These are phyloP conservation scores for Gallinago solitaria DNA, from an alignment of 2,797 vertebrate genomes.

Conservation along the genomic window DNA sequence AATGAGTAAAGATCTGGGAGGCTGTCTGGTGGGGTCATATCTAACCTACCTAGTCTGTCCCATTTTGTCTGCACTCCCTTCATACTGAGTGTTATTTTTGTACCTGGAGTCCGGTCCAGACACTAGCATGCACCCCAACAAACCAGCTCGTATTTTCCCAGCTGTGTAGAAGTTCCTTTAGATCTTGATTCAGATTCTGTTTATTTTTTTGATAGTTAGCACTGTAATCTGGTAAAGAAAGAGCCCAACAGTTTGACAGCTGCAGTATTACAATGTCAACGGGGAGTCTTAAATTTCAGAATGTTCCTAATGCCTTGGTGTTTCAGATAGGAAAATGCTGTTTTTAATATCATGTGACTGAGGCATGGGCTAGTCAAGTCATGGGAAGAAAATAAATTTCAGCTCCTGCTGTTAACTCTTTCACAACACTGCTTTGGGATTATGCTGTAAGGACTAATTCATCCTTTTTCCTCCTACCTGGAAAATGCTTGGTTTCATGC, in stretches of 20 bases:
- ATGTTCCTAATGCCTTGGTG: not conserved
- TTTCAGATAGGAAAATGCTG: not conserved
- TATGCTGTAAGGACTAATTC: not conserved
- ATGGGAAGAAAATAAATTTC: not conserved
- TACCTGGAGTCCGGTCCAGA: not conserved
- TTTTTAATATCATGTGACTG: not conserved
- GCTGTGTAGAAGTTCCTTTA: not conserved
- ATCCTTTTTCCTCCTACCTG: not conserved
- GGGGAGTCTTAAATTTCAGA: not conserved
- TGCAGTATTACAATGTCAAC: not conserved
- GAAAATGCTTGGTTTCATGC: not conserved
- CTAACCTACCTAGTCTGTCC: not conserved
- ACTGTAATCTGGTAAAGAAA: not conserved
- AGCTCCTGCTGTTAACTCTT: not conserved
- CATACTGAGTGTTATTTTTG: not conserved
- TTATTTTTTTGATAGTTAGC: not conserved
- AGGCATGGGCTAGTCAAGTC: not conserved
- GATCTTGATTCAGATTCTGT: not conserved
- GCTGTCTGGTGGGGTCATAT: constrained; percentile 24
- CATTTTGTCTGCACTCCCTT: not conserved
- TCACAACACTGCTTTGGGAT: not conserved
- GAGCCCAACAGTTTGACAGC: not conserved
- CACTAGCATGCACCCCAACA: not conserved
- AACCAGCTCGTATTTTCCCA: not conserved
- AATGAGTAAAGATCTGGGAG: constrained; percentile 41